Base-by-base conservation (phyloP, 2,113 vertebrate species). In the Cottus gobio region DNA sequence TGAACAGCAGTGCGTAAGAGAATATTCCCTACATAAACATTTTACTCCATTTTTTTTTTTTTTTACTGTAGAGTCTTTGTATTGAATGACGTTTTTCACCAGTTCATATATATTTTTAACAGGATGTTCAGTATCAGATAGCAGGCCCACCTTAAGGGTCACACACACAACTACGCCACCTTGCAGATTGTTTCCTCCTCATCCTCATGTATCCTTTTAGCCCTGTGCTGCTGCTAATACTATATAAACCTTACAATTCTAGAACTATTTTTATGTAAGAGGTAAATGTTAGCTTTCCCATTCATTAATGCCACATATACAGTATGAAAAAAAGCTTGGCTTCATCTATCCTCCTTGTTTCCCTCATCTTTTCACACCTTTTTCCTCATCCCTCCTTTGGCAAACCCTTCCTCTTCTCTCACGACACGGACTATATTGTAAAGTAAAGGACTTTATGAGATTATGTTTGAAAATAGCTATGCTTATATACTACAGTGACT, bases 201-300 rank as follows among this genome's bases (percentile, higher is more conserved):
- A 91, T 93, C 94, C 94, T 91, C 90, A 87, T 92, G 87, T 95
- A 94, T 93, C 92, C 85, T 93, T 94, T 93, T 93, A 93, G 93
- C 94, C 95, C 95, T 96, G 91, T 89, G 95, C 97, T 97, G 97
- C 97, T 97, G 97, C 97, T 98, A 96, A 96, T 93, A 94, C 95
- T 93, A 95, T 96, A 95, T 93, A 94, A 96, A 95, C 95, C 94
- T 96, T 95, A 95, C 96, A 95, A 93, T 94, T 95, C 94, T 96
- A 96, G 93, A 96, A 96, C 95, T 97, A 97, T 97, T 98, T 98
- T 98, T 97, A 96, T 97, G 96, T 97, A 96, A 92, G 92, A 95
- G 87, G 96, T 96, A 96, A 96, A 96, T 95, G 96, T 96, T 95
- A 95, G 96, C 96, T 96, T 96, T 96, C 95, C 93, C 95, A 95